These are phyloP conservation scores for Lophochroa leadbeateri DNA, from an alignment of 2,113 vertebrate species.

Conservation along the genomic window DNA sequence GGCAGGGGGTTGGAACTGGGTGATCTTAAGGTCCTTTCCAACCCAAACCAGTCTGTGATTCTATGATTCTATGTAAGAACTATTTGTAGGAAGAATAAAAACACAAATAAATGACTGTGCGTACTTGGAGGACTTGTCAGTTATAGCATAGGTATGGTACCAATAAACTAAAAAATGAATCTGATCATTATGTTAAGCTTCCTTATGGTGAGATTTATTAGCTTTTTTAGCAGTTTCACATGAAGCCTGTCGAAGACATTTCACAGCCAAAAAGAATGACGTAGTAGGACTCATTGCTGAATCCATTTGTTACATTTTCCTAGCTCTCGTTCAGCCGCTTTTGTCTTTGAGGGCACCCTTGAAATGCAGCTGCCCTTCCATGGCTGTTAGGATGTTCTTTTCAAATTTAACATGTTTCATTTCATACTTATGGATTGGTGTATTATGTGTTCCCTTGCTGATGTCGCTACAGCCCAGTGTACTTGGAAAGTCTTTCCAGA, in stretches of 20 bases:
- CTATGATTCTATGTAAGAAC: neutral
- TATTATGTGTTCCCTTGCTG: neutral
- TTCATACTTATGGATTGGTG: neutral
- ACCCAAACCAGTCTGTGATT: neutral
- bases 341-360: neutral
- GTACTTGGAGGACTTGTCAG: neutral
- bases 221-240: neutral
- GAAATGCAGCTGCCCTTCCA: neutral
- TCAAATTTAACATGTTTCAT: neutral
- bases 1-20: neutral
- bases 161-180: neutral
- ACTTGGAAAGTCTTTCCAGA: neutral
- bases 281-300: fast-evolving
- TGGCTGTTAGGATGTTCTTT: neutral
- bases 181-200: neutral
- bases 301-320: neutral
- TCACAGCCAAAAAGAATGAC: neutral
- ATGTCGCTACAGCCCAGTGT: neutral
- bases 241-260: neutral
- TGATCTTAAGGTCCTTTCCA: neutral
- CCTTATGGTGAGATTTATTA: neutral
- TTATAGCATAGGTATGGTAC: neutral
- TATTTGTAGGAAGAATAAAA: neutral
- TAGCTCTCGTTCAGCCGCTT: neutral
- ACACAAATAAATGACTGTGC: neutral